These are phyloP conservation scores for Muntiacus muntjak DNA, from an alignment of 2,113 vertebrate genomes.

Conservation along the genomic window DNA sequence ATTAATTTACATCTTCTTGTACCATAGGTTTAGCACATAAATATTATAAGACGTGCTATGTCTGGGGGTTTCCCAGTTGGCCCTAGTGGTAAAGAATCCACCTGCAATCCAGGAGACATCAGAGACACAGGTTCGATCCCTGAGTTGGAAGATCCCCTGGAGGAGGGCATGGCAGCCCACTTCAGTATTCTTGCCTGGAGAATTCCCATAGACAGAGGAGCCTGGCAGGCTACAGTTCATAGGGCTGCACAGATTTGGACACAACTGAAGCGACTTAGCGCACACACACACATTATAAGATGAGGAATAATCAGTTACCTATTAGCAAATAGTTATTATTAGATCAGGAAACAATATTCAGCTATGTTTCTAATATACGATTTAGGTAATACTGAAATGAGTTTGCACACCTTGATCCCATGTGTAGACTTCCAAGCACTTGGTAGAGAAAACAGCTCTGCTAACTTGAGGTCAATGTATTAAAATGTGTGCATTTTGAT, in stretches of 20 bases:
- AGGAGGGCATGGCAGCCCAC: not conserved
- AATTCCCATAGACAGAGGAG: not conserved
- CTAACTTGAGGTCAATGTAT: not conserved
- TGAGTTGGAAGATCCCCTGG: not conserved
- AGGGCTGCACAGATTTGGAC: not conserved
- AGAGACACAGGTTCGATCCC: not conserved
- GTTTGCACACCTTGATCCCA: not conserved
- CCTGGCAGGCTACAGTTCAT: not conserved
- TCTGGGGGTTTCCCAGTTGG: not conserved
- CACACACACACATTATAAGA: not conserved
- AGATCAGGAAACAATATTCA: not conserved
- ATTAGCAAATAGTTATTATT: not conserved
- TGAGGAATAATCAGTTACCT: not conserved
- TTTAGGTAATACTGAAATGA: not conserved
- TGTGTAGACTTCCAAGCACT: not conserved
- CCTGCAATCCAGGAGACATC: not conserved
- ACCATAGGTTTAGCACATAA: not conserved
- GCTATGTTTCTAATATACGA: not conserved
- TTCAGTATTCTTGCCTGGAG: not conserved
- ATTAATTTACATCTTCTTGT: not conserved
- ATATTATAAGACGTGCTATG: not conserved
- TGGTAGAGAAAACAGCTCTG: not conserved
- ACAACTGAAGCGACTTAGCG: not conserved
- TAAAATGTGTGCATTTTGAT: not conserved
- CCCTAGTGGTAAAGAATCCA: not conserved